phyloP scores from a whole-genome alignment of 1,140 invertebrate genomes.

The Temnothorax nylanderi region DNA sequence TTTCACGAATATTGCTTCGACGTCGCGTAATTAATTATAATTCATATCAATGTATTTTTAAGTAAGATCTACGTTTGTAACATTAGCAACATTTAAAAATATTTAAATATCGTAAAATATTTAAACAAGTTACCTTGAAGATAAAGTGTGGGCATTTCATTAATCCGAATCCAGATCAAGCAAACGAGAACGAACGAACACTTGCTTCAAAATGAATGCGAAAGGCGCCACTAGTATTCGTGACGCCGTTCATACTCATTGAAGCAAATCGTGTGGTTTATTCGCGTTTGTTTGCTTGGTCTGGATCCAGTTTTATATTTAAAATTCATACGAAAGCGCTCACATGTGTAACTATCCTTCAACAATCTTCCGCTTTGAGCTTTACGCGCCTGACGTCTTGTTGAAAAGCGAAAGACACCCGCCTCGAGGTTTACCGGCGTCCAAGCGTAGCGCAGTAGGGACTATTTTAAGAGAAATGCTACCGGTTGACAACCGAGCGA shows the following conservation, averaged over 20 bases:
- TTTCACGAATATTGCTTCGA: background rate
- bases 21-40: background rate
- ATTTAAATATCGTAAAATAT: background rate
- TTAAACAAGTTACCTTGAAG: background rate
- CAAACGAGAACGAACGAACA: background rate
- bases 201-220: background rate
- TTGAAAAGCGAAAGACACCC: conserved; percentile 1
- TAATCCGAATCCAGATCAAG: background rate
- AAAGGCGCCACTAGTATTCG: background rate
- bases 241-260: background rate
- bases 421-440: background rate
- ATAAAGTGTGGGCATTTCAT: background rate
- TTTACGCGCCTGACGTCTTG: background rate
- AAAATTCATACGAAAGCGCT: conserved; percentile 19
- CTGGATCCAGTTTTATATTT: background rate
- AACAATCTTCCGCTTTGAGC: background rate
- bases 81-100: background rate
- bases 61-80: background rate
- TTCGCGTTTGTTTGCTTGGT: background rate
- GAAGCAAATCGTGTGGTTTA: background rate
- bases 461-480: conserved; percentile 62
- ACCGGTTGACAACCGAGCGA: conserved; percentile 68
- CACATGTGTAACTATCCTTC: background rate
- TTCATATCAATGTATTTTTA: background rate
- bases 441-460: background rate